These are phyloP conservation scores for Pachycephus smyrnensis DNA, from an alignment of 2,888 invertebrate genomes.

Conservation along the genomic window DNA sequence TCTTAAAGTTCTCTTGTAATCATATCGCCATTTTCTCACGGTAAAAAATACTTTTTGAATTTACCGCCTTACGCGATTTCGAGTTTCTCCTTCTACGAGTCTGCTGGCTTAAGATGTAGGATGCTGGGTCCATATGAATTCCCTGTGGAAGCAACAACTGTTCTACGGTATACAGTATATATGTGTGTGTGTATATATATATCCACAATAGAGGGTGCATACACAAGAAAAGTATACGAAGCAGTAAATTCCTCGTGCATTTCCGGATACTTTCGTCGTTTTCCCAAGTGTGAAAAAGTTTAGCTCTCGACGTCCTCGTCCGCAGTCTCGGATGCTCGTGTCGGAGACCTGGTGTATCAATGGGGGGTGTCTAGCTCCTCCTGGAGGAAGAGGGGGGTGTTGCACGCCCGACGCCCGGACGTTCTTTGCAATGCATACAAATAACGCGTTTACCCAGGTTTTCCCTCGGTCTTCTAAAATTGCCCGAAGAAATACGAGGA, in stretches of 20 bases:
- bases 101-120: too few relatives aligned
- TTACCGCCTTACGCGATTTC: too few relatives aligned
- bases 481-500: neutral
- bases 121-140: too few relatives aligned
- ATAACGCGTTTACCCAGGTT: slow-evolving; percentile 4
- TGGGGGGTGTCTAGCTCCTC: neutral
- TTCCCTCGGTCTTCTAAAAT: neutral
- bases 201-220: neutral
- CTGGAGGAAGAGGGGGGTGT: too few relatives aligned
- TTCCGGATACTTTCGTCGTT: slow-evolving; percentile 9
- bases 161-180: too few relatives aligned
- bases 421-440: slow-evolving; percentile 3
- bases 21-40: too few relatives aligned
- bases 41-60: too few relatives aligned
- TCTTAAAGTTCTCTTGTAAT: too few relatives aligned
- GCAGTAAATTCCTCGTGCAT: slow-evolving; percentile 24
- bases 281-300: neutral
- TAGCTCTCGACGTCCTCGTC: neutral
- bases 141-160: too few relatives aligned
- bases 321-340: neutral
- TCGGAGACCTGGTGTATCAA: neutral
- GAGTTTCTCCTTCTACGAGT: too few relatives aligned
- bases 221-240: slow-evolving; percentile 10
- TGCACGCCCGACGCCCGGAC: neutral
- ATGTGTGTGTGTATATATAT: too few relatives aligned